Conservation (phyloP, 2,888 invertebrate species). For the Drosophila atripex region DNA sequence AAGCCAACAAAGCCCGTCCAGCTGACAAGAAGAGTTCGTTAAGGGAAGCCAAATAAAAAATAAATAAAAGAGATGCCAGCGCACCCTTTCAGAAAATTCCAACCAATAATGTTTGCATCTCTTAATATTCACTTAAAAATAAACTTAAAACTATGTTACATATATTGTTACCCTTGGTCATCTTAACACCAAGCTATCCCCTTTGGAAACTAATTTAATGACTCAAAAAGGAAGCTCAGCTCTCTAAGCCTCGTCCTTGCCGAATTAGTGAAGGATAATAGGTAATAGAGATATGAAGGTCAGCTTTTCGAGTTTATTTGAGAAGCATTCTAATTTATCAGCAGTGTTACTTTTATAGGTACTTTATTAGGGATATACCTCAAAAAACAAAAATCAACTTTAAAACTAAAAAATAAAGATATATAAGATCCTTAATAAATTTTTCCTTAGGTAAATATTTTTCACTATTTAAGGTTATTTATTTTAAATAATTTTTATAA, state of each 20-base stretch:
- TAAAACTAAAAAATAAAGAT: background rate
- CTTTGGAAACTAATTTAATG: conserved; percentile 1
- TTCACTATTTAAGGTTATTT: too few relatives aligned
- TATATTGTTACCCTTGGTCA: background rate
- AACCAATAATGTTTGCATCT: background rate
- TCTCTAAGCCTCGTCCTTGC: background rate
- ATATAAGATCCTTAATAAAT: too few relatives aligned
- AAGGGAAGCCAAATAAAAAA: conserved; percentile 38
- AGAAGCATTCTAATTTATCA: background rate
- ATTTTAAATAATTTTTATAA: too few relatives aligned
- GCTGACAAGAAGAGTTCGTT: conserved; percentile 43
- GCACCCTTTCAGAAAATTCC: conserved; percentile 4
- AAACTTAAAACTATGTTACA: background rate
- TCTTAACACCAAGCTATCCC: background rate
- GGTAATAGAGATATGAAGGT: background rate
- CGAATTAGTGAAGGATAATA: background rate
- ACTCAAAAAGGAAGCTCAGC: background rate
- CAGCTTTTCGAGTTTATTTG: conserved; percentile 1
- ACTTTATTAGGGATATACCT: background rate
- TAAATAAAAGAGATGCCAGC: conserved; percentile 21
- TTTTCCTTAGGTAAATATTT: too few relatives aligned
- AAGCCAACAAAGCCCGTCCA: conserved; percentile 48
- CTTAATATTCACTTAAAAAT: background rate
- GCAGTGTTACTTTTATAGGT: background rate
- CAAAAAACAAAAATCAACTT: background rate